Evolutionary conservation across 2,113 vertebrate genomes (phyloP).

Genomic region (Neoarius graeffei): DNA sequence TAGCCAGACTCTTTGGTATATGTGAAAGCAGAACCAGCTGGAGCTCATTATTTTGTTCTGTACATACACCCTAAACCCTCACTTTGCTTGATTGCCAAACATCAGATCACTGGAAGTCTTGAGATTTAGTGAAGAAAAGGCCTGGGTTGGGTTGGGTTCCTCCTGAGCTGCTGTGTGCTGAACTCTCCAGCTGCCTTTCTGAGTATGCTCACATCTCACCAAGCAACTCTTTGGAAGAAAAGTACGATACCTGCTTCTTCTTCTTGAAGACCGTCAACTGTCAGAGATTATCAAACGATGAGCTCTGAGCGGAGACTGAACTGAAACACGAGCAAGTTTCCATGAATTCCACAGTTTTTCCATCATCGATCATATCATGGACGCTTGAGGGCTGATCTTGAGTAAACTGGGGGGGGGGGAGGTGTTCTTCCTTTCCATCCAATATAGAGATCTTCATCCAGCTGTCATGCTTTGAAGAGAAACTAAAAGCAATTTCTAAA

Average conservation of each 20-base stretch:
- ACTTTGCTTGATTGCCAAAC: slow-evolving; percentile 62
- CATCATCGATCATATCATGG: not conserved
- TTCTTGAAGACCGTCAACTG: not conserved
- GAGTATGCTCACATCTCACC: not conserved
- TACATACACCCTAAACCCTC: slow-evolving; percentile 46
- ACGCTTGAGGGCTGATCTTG: slow-evolving; percentile 7
- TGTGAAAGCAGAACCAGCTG: slow-evolving; percentile 67
- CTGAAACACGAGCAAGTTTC: not conserved
- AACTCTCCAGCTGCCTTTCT: slow-evolving; percentile 37
- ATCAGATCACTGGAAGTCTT: slow-evolving; percentile 64
- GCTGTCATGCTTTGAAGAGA: not conserved
- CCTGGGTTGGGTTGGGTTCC: slow-evolving; percentile 36
- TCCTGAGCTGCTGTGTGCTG: slow-evolving; percentile 45
- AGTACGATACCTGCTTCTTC: slow-evolving; percentile 1
- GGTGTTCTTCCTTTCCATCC: not conserved
- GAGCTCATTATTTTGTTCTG: slow-evolving; percentile 55
- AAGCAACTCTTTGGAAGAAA: slow-evolving; percentile 14
- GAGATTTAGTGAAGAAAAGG: slow-evolving; percentile 61
- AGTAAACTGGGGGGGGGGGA: not conserved
- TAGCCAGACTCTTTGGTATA: slow-evolving; percentile 88
- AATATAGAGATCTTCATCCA: not conserved
- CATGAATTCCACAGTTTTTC: not conserved
- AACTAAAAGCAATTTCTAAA: not conserved
- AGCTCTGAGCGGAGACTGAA: not conserved
- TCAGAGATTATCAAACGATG: not conserved